Evolutionary conservation across 1,140 invertebrate genomes (phyloP).

Genomic region (Heliconius hermathena): DNA sequence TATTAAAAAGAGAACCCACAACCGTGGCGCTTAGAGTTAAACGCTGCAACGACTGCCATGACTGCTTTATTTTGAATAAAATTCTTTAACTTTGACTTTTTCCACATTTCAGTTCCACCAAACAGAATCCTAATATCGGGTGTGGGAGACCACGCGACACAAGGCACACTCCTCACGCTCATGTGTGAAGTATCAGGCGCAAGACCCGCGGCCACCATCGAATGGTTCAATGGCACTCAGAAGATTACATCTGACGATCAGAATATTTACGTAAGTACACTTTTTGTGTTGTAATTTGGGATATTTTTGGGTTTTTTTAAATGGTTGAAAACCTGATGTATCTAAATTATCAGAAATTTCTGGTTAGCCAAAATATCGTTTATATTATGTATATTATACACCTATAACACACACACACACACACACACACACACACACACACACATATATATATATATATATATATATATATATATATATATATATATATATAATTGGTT

Average conservation of each 20-base stretch:
- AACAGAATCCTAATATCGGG: conserved; percentile 88
- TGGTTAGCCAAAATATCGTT: background rate
- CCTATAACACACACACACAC: too few species aligned
- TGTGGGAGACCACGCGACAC: conserved; percentile 87
- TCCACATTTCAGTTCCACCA: conserved; percentile 85
- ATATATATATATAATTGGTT: too few species aligned
- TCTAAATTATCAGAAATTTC: background rate
- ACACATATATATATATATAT: too few species aligned
- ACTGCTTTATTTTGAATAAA: background rate
- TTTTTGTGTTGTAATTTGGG: background rate
- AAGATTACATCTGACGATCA: conserved; percentile 78
- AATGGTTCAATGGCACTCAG: conserved; percentile 91
- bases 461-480: too few species aligned
- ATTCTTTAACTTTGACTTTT: background rate
- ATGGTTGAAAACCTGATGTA: too few species aligned
- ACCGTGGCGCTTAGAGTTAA: too few species aligned
- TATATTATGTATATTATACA: too few species aligned
- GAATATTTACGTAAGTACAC: conserved; percentile 69
- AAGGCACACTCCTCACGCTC: conserved; percentile 89
- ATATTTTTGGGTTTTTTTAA: background rate
- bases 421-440: too few species aligned
- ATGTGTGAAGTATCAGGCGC: conserved; percentile 90
- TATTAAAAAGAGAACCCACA: too few species aligned
- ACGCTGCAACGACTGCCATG: too few species aligned
- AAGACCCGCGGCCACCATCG: conserved; percentile 89